Base-by-base conservation (phyloP, 2,113 vertebrate species). In the Lucifuga dentata region DNA sequence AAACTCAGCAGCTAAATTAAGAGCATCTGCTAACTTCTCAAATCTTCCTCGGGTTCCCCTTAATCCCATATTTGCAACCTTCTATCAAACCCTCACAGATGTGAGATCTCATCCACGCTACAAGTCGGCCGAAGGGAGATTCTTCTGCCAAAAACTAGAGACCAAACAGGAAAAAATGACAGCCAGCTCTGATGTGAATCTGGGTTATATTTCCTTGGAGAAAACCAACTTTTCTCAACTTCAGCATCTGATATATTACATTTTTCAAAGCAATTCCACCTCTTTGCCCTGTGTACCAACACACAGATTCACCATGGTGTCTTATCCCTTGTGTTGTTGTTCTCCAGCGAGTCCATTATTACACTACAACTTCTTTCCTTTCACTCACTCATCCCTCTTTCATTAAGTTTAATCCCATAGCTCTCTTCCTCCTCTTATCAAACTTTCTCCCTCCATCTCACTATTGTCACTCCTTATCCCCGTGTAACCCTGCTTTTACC, bases 261-360 rank as follows among this genome's bases (percentile, higher is more conserved):
- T 32, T 57, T 48, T 32, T 33, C 2, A 49, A 64, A 56, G 11
- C 21, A 68, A 56, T 76, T 76, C 41, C 77, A 68, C 79, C 55
- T 74, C 43, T 35, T 57, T 55, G 39, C 62, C 62, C 39, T 0
- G 48, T 60, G 33, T 58, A 67, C 36, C 33, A 11, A 8, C 20
- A 48, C 46, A 57, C 29, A 41, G 29, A 46, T 50, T 45, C 60
- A 3, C 11, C 32, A 24, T 36, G 56, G 48, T 17, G 45, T 44
- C 63, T 32, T 43, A 45, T 56, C 38, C 45, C 13, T 3, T 8
- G 39, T 61, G 51, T 33, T 39, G 11, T 35, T 41, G 21, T 48
- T 73, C 72, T 68, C 56, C 19, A n/a, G 64, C 51, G 58, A 59
- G 64, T 79, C 39, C 53, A 59, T 73, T 64, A 71, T 80, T 77